Evolutionary conservation across 2,113 vertebrate species (phyloP), one percentile per base, ranked within the genome.

Genomic region (Emberiza fucata): DNA sequence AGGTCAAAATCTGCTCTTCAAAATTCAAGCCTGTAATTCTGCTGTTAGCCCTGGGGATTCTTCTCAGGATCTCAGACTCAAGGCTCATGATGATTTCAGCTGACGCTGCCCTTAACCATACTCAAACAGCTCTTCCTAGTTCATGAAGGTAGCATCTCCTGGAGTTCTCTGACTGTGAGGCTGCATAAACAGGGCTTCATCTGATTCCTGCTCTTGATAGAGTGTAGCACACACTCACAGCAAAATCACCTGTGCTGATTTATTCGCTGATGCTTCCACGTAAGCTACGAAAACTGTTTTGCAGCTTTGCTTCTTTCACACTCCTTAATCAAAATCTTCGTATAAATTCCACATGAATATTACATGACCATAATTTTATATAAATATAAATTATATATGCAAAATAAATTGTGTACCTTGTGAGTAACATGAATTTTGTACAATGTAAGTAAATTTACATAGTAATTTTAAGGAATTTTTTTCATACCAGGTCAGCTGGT

Each of bases 301-400:
- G 6, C 37, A 82, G 51, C 47, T 94, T 80, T 37, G 21, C 31
- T 77, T 69, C 54, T 77, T 88, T 92, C 51, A 78, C 24, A 10
- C 19, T 75, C 35, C 39, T 92, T 70, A 83, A 92, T 94, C 45
- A 96, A 90, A 90, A 73, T 57, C 18, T 93, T 90, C 45, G 35
- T 12, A 80, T 69, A 69, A 86, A 61, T 53, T 73, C 51, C 33
- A 51, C 18, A 82, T 91, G 8, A 86, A 72, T 76, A 77, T 60
- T 90, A 51, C 39, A 92, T 72, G 1, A 88, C 47, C 64, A 68
- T 56, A 60, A 71, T 66, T 90, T 71, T 61, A 88, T 57, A 78
- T 65, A 72, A 80, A 76, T 69, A 84, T 60, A 63, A 79, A 73
- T 76, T 82, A 73, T 19, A 48, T 40, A 83, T 86, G 75, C 37